Evolutionary conservation across 30 jellyfish, hydroid and myxozoan species (phyloP).

Genomic region (Clytia hemisphaerica): DNA sequence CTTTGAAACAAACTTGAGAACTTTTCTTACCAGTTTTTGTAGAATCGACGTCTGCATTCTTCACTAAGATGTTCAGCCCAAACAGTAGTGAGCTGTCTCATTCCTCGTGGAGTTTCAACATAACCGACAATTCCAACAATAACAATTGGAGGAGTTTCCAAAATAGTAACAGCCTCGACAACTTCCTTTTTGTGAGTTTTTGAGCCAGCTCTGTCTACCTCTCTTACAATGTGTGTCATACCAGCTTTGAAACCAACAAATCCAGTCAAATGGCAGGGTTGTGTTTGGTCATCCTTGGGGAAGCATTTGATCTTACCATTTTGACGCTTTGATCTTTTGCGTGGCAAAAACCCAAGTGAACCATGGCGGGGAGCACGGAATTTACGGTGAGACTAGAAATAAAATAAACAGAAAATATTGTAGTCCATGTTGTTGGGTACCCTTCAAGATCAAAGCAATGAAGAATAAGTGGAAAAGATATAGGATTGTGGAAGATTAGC

Average conservation of each 20-base stretch:
- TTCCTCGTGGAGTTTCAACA: slow-evolving; percentile 99
- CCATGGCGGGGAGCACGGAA: slow-evolving; percentile 99
- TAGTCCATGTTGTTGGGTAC: too few relatives aligned
- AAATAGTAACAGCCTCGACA: slow-evolving; percentile 98
- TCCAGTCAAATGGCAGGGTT: slow-evolving; percentile 97
- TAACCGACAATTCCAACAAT: slow-evolving; percentile 99
- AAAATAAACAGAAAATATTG: not conserved
- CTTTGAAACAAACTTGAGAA: not conserved
- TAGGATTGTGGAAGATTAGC: too few relatives aligned
- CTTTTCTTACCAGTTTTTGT: slow-evolving; percentile 87
- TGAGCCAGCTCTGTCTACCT: slow-evolving; percentile 99
- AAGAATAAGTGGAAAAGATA: too few relatives aligned
- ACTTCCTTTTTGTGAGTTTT: slow-evolving; percentile 97
- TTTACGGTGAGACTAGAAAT: slow-evolving; percentile 95
- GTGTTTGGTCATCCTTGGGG: slow-evolving; percentile 95
- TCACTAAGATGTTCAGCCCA: slow-evolving; percentile 99
- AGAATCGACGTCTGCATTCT: slow-evolving; percentile 96
- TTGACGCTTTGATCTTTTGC: slow-evolving; percentile 90
- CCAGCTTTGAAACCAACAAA: slow-evolving; percentile 99
- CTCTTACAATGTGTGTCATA: slow-evolving; percentile 98
- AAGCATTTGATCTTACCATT: slow-evolving; percentile 91
- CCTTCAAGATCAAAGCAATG: too few relatives aligned
- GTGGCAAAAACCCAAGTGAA: slow-evolving; percentile 95
- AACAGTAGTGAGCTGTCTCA: slow-evolving; percentile 86
- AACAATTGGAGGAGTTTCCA: slow-evolving; percentile 97